Evolutionary conservation across 2,888 invertebrate species (phyloP).

Genomic region (Thecophora atra): DNA sequence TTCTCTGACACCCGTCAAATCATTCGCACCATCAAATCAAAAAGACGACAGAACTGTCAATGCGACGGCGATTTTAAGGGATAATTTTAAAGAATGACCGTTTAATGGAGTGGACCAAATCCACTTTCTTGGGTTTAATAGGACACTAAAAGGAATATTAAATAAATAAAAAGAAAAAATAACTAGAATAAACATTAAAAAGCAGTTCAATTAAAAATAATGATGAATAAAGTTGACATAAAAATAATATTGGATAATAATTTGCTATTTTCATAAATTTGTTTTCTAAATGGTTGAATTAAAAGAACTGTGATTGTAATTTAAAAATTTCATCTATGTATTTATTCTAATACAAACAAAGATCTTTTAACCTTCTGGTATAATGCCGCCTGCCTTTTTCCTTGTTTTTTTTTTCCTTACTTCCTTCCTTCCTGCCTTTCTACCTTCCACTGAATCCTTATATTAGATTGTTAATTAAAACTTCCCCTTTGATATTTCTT

Average conservation of each 20-base stretch:
- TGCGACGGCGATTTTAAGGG: constrained; percentile 43
- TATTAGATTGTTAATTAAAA: too few relatives aligned
- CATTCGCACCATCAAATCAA: background rate
- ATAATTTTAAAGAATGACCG: constrained; percentile 40
- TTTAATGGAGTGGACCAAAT: background rate
- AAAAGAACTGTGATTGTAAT: too few relatives aligned
- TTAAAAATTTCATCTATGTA: too few relatives aligned
- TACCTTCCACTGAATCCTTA: too few relatives aligned
- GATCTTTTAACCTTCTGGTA: too few relatives aligned
- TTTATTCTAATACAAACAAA: too few relatives aligned
- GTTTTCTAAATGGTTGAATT: too few relatives aligned
- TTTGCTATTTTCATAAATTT: too few relatives aligned
- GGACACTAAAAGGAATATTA: background rate
- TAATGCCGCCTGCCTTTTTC: too few relatives aligned
- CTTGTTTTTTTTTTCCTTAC: too few relatives aligned
- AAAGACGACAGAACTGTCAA: background rate
- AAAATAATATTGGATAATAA: background rate
- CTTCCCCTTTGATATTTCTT: background rate
- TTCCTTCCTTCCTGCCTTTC: too few relatives aligned
- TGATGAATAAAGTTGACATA: background rate
- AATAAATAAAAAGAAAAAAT: background rate
- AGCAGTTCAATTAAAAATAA: background rate
- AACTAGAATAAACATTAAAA: background rate
- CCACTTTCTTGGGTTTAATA: background rate
- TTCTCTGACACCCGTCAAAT: background rate